Conservation (phyloP, 2,797 vertebrate genomes). For the Buphagus erythrorhynchus region DNA sequence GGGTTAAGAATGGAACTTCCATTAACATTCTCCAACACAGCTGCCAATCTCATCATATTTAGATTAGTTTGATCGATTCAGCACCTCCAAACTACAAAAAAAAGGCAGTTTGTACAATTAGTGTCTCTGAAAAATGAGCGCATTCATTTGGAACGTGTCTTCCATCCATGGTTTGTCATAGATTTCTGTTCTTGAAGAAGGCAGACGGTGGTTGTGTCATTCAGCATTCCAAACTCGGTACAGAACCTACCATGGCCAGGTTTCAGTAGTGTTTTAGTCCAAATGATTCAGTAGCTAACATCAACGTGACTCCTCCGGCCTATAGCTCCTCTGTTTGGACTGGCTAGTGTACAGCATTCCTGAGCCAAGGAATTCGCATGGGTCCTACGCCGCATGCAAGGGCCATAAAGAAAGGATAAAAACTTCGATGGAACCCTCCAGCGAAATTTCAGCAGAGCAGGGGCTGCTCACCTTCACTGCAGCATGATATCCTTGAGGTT, state of each 20-base stretch:
- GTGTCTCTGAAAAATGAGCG: not conserved
- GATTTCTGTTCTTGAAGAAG: conserved; percentile 19
- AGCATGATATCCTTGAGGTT: conserved; percentile 98
- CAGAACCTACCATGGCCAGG: conserved; percentile 2
- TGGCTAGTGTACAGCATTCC: conserved; percentile 56
- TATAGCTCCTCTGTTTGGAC: conserved; percentile 21
- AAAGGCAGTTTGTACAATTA: conserved; percentile 25
- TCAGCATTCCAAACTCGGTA: conserved; percentile 29
- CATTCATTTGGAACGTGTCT: not conserved
- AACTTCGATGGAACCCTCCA: not conserved
- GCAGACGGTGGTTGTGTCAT: conserved; percentile 45
- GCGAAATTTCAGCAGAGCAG: not conserved
- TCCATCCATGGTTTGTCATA: not conserved
- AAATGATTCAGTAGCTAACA: conserved; percentile 73
- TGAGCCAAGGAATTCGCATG: conserved; percentile 42
- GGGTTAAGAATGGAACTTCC: conserved; percentile 1
- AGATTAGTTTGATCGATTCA: conserved; percentile 13
- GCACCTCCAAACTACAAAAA: conserved; percentile 44
- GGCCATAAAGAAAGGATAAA: conserved; percentile 27
- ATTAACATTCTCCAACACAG: conserved; percentile 26
- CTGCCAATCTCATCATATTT: not conserved
- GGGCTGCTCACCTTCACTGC: conserved; percentile 81
- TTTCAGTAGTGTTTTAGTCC: conserved; percentile 77
- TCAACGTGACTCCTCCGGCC: conserved; percentile 26
- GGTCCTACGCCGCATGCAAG: conserved; percentile 21